These are phyloP conservation scores for Pharmacophagus antenor DNA, from an alignment of 2,888 invertebrate genomes.

Conservation along the genomic window DNA sequence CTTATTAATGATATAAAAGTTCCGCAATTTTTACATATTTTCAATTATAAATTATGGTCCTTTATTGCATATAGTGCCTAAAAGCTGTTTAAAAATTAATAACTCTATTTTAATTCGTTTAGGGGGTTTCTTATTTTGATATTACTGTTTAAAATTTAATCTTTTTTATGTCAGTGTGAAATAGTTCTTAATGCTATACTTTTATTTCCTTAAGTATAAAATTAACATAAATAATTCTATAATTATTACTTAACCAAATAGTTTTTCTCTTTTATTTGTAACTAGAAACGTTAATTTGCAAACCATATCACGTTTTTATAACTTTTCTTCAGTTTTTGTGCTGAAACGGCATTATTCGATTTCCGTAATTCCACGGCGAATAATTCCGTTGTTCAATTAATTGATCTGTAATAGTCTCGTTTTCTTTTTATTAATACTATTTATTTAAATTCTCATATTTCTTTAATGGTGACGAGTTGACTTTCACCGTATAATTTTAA, in stretches of 20 bases:
- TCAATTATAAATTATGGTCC: no score
- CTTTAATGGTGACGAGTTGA: not conserved
- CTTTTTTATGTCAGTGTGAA: no score
- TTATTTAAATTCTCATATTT: not conserved
- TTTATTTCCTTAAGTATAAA: not conserved
- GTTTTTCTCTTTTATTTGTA: slow-evolving; percentile 61
- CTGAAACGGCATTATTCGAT: slow-evolving; percentile 56
- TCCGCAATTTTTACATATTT: no score
- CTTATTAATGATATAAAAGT: no score
- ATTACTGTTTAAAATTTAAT: no score
- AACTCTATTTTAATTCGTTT: no score
- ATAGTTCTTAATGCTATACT: not conserved
- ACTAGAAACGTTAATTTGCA: slow-evolving; percentile 78
- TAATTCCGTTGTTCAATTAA: slow-evolving; percentile 32
- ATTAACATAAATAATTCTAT: slow-evolving; percentile 53
- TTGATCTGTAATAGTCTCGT: slow-evolving; percentile 10
- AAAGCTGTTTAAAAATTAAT: no score
- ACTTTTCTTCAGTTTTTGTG: slow-evolving; percentile 59
- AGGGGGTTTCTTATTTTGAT: no score
- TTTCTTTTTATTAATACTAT: slow-evolving; percentile 13
- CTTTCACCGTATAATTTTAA: not conserved
- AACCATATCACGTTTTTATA: slow-evolving; percentile 73
- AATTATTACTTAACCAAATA: slow-evolving; percentile 72
- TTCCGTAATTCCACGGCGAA: slow-evolving; percentile 57
- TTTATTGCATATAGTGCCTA: no score